These are phyloP conservation scores for Thyatira batis DNA, from an alignment of 2,888 invertebrate species.

Conservation along the genomic window DNA sequence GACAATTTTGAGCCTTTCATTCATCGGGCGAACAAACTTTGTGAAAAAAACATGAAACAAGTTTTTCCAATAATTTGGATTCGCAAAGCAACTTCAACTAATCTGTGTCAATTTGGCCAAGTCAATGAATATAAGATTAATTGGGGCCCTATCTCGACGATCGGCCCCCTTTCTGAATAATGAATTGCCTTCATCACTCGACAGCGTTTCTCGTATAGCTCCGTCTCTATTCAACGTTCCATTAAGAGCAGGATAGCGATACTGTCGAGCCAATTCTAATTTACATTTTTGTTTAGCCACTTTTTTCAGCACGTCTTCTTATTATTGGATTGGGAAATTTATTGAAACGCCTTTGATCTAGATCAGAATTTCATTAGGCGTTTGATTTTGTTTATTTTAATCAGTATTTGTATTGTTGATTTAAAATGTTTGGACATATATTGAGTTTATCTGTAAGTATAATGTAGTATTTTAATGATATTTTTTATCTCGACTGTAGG, in stretches of 20 bases:
- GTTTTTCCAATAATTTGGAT: background rate
- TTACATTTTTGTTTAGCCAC: slow-evolving; percentile 2
- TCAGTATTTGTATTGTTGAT: background rate
- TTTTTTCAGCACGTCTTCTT: slow-evolving; percentile 4
- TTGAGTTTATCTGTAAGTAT: no score
- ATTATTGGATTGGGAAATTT: slow-evolving; percentile 2
- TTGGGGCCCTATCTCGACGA: slow-evolving; percentile 43
- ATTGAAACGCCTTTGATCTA: background rate
- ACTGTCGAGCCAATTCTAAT: background rate
- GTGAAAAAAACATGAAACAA: background rate
- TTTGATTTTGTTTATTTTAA: background rate
- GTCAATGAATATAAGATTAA: slow-evolving; percentile 59
- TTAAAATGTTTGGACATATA: background rate
- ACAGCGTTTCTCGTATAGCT: slow-evolving; percentile 9
- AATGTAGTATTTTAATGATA: no score
- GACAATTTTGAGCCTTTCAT: background rate
- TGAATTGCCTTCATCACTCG: slow-evolving; percentile 32
- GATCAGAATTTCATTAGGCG: background rate
- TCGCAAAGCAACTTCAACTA: slow-evolving; percentile 37
- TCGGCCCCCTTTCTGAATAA: slow-evolving; percentile 48
- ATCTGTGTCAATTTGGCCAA: slow-evolving; percentile 50
- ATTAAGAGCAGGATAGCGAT: slow-evolving; percentile 17
- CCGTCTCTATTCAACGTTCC: slow-evolving; percentile 12
- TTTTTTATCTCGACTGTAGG: no score
- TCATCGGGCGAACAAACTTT: background rate